Evolutionary conservation across 2,797 vertebrate genomes (phyloP).

Genomic region (Lacerta viridis): DNA sequence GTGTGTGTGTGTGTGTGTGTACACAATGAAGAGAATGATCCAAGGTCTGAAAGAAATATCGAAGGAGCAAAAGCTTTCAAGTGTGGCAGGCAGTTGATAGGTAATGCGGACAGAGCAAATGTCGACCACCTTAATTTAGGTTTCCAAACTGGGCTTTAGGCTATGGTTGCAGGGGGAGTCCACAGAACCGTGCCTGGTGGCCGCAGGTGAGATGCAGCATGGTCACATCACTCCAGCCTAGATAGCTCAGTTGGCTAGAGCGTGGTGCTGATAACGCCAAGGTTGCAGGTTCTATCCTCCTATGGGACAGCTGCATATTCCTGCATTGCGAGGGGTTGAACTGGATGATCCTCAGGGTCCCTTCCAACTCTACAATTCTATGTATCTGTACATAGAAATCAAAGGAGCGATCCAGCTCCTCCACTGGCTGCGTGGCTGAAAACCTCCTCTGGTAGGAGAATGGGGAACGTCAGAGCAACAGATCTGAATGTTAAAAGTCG

Average conservation of each 20-base stretch:
- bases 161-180: not conserved
- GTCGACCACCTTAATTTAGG: not conserved
- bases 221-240: not conserved
- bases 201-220: not conserved
- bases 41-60: not conserved
- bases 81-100: not conserved
- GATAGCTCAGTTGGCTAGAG: no score
- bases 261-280: no score
- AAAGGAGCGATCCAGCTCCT: not conserved
- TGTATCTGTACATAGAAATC: not conserved
- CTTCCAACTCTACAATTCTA: no score
- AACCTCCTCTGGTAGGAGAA: not conserved
- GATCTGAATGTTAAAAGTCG: not conserved
- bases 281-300: no score
- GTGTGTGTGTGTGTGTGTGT: not conserved
- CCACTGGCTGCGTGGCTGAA: not conserved
- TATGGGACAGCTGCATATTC: no score
- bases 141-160: not conserved
- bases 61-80: not conserved
- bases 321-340: no score
- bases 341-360: no score
- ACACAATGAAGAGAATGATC: conserved; percentile 5
- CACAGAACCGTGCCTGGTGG: not conserved
- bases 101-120: not conserved
- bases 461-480: not conserved